Evolutionary conservation across 2,797 vertebrate genomes (phyloP).

Genomic region (Sebastolobus alascanus): DNA sequence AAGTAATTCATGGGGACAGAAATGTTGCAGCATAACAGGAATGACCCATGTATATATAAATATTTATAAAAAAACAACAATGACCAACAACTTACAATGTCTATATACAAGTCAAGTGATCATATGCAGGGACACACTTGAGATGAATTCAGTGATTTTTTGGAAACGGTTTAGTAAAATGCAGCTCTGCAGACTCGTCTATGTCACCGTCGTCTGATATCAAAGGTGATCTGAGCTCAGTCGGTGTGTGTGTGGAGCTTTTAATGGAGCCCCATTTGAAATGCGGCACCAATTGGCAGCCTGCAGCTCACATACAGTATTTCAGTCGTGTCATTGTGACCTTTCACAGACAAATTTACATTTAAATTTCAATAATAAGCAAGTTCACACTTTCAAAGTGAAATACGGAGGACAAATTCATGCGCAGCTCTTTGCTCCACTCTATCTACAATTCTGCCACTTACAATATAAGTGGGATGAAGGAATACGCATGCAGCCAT

Average conservation of each 20-base stretch:
- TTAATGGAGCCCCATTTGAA: constrained; percentile 52
- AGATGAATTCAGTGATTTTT: neutral
- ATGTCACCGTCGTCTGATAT: constrained; percentile 43
- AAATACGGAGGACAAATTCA: constrained; percentile 35
- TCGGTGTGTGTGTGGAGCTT: constrained; percentile 19
- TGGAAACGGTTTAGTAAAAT: constrained; percentile 16
- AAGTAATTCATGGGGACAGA: too few relatives aligned
- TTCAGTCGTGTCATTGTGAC: constrained; percentile 54
- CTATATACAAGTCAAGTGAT: neutral
- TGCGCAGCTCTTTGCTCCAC: neutral
- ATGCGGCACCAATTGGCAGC: constrained; percentile 35
- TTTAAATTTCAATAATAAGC: constrained; percentile 56
- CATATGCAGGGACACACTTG: neutral
- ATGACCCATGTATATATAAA: too few relatives aligned
- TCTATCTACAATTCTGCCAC: constrained; percentile 6
- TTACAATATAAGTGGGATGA: constrained; percentile 26
- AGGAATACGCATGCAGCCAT: constrained; percentile 35
- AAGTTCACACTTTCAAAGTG: constrained; percentile 39
- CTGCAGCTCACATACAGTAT: constrained; percentile 37
- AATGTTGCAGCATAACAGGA: too few relatives aligned
- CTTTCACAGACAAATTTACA: constrained; percentile 55
- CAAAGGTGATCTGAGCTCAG: constrained; percentile 24
- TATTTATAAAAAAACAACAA: neutral
- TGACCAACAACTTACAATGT: neutral
- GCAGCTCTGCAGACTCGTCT: constrained; percentile 20